Conservation (phyloP, 1,140 invertebrate species). For the Eulimnadia texana region DNA sequence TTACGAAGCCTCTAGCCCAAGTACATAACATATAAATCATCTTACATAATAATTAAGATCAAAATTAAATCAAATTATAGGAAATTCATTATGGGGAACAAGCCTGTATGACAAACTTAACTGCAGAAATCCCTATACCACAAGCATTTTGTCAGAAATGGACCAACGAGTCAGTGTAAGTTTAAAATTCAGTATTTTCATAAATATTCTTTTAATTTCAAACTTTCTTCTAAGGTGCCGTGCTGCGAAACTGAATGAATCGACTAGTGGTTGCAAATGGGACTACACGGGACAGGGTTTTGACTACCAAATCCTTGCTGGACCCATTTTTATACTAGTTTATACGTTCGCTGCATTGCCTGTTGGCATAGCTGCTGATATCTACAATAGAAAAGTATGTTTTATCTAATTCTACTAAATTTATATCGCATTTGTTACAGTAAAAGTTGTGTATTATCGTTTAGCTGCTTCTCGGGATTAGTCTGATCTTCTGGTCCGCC, state of each 20-base stretch:
- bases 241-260: conserved; percentile 8
- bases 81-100: conserved; percentile 21
- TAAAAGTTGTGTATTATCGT: conserved; percentile 13
- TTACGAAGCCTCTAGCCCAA: conserved; percentile 30
- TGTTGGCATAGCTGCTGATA: conserved; percentile 29
- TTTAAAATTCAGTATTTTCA: background rate
- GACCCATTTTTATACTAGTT: conserved; percentile 32
- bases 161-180: conserved; percentile 14
- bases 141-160: conserved; percentile 8
- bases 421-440: conserved; percentile 1
- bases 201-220: background rate
- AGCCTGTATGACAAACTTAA: conserved; percentile 17
- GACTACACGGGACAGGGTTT: conserved; percentile 34
- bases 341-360: conserved; percentile 32
- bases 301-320: conserved; percentile 32
- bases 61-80: conserved; percentile 7
- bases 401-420: background rate
- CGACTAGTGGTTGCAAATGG: conserved; percentile 28
- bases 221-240: background rate
- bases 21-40: too few relatives aligned
- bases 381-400: conserved; percentile 26
- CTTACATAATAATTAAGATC: conserved; percentile 20
- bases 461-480: conserved; percentile 28
- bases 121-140: background rate
- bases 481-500: conserved; percentile 30